Evolutionary conservation across 2,113 vertebrate species (phyloP).

Genomic region (Trogon surrucura): DNA sequence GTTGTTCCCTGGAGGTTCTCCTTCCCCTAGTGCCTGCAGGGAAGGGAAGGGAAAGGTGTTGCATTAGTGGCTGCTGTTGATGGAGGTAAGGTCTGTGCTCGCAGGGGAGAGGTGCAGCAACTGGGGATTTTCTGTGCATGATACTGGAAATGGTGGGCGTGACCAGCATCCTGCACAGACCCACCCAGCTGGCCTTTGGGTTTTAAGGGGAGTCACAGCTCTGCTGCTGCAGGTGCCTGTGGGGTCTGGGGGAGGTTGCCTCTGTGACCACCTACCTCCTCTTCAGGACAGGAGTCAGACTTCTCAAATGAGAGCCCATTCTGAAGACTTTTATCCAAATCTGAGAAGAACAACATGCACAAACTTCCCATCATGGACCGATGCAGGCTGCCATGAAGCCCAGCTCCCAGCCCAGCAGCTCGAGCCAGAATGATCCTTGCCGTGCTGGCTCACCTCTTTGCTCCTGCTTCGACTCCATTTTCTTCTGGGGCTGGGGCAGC

Average conservation of each 20-base stretch:
- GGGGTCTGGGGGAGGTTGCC: not conserved
- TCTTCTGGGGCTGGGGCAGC: not conserved
- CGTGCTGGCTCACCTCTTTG: slow-evolving; percentile 38
- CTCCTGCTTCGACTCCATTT: not conserved
- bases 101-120: not conserved
- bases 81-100: not conserved
- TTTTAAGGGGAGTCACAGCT: not conserved
- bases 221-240: not conserved
- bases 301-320: not conserved
- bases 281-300: not conserved
- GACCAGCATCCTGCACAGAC: not conserved
- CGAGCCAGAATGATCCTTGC: fast-evolving
- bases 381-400: not conserved
- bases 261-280: not conserved
- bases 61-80: not conserved
- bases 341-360: slow-evolving; percentile 5
- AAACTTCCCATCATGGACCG: not conserved
- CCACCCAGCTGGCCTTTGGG: not conserved
- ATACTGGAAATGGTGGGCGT: not conserved
- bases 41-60: not conserved
- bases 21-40: not conserved
- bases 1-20: not conserved
- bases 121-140: not conserved
- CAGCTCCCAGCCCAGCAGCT: not conserved
- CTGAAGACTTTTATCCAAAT: not conserved